phyloP scores from a whole-genome alignment of 2,113 vertebrate species.

The Cepphus grylle region DNA sequence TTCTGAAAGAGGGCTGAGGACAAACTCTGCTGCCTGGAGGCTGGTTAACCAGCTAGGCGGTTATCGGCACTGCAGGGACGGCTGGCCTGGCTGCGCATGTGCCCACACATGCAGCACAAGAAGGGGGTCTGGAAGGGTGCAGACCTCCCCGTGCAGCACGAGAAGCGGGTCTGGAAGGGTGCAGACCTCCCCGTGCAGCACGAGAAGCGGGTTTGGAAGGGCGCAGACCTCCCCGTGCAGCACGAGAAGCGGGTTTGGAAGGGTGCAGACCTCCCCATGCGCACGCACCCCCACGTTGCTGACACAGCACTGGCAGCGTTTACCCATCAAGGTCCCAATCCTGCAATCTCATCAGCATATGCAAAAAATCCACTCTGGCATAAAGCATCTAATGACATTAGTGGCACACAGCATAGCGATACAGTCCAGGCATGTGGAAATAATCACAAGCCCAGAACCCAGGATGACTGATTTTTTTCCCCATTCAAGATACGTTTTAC shows the following conservation, averaged over 20 bases:
- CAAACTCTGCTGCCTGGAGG: background rate
- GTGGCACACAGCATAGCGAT: slow-evolving; percentile 27
- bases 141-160: no score
- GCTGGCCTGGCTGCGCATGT: background rate
- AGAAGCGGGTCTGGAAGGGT: no score
- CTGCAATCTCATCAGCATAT: background rate
- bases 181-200: no score
- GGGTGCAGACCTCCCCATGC: background rate
- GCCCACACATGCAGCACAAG: background rate
- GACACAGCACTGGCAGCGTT: background rate
- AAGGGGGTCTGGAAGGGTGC: no score
- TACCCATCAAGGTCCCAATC: background rate
- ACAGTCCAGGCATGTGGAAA: slow-evolving; percentile 54
- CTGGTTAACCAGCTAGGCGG: background rate
- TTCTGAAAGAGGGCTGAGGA: background rate
- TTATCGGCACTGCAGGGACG: background rate
- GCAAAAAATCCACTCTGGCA: background rate
- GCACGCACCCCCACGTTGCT: background rate
- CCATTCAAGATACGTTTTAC: slow-evolving; percentile 46
- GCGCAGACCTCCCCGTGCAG: no score
- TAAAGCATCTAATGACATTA: slow-evolving; percentile 23
- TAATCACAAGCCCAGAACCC: slow-evolving; percentile 43
- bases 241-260: background rate
- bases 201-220: no score
- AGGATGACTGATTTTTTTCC: slow-evolving; percentile 24